Conservation (phyloP, 2,797 vertebrate genomes). For the Eupleurogrammus muticus region DNA sequence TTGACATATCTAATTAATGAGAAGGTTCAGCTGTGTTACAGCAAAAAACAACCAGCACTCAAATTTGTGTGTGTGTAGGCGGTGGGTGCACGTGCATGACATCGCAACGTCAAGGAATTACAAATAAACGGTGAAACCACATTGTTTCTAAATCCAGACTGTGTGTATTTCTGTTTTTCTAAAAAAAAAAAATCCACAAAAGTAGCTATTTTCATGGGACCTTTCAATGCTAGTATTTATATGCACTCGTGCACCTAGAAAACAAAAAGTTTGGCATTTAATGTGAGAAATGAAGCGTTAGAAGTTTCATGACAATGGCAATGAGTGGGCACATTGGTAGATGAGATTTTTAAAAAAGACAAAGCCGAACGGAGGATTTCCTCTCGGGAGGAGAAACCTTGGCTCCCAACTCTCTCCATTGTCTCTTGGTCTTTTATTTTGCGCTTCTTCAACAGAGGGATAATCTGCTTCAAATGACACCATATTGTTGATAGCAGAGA, state of each 20-base stretch:
- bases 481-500: constrained; percentile 84
- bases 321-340: constrained; percentile 69
- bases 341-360: constrained; percentile 77
- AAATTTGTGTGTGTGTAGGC: too few relatives aligned
- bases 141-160: too few relatives aligned
- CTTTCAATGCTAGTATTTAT: too few relatives aligned
- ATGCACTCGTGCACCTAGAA: constrained; percentile 17
- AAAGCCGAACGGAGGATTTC: constrained; percentile 72
- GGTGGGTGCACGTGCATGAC: too few relatives aligned
- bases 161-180: too few relatives aligned
- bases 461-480: constrained; percentile 85
- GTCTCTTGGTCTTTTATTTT: constrained; percentile 78
- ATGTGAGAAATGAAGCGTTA: constrained; percentile 50
- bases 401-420: constrained; percentile 77
- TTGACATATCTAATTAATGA: too few relatives aligned
- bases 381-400: constrained; percentile 74
- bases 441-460: constrained; percentile 79
- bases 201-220: too few relatives aligned
- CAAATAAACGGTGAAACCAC: too few relatives aligned
- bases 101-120: too few relatives aligned
- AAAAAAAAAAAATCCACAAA: too few relatives aligned
- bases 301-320: constrained; percentile 54
- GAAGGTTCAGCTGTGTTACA: too few relatives aligned
- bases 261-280: constrained; percentile 56
- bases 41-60: constrained; percentile 10